Conservation (phyloP, 2,113 vertebrate genomes). For the Astur gentilis region DNA sequence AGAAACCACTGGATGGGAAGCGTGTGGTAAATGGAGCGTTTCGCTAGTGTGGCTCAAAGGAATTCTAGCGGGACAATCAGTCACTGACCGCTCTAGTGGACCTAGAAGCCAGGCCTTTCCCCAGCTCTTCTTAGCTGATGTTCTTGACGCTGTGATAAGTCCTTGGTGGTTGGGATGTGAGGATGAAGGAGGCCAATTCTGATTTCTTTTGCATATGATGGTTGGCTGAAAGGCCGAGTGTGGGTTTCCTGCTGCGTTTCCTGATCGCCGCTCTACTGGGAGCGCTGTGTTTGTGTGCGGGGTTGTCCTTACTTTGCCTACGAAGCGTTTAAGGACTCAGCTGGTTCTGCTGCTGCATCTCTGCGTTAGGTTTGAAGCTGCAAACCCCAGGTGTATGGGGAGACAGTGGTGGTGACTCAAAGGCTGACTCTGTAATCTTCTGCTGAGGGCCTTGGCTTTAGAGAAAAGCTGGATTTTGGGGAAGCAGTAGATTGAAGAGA, state of each 20-base stretch:
- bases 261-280: background rate
- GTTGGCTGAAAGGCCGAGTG: background rate
- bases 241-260: background rate
- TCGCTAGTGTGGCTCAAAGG: background rate
- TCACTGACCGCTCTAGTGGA: background rate
- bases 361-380: background rate
- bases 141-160: background rate
- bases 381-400: background rate
- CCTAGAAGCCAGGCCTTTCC: background rate
- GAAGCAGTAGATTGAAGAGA: background rate
- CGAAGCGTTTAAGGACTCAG: background rate
- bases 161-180: background rate
- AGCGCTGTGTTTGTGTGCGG: fast-evolving
- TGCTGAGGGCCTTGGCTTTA: background rate
- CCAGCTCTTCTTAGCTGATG: background rate
- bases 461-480: background rate
- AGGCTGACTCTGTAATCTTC: background rate
- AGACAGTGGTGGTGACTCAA: background rate
- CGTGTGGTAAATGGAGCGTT: fast-evolving
- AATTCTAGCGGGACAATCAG: fast-evolving
- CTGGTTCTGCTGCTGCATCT: background rate
- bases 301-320: background rate
- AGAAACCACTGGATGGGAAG: background rate
- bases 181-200: background rate
- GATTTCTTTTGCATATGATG: background rate